Evolutionary conservation across 2,797 vertebrate species (phyloP), one percentile per base, ranked within the genome.

Genomic region (Lateolabrax maculatus): DNA sequence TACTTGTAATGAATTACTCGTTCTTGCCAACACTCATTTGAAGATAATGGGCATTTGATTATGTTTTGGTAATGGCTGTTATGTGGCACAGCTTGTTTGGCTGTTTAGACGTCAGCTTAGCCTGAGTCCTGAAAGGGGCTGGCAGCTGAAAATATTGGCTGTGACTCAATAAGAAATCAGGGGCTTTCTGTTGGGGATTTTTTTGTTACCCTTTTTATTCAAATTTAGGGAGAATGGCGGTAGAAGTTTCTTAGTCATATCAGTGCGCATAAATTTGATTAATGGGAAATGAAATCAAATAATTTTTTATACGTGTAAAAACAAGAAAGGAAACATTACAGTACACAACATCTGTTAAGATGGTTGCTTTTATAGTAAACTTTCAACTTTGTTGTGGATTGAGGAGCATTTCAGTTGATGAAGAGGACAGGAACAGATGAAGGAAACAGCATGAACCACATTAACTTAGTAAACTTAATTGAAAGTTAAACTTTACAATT

Each of bases 11-110:
- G 52, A 69, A 71, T 25, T 10, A 19, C 60, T 23, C 8, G 75
- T 80, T 81, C 49, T 68, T 66, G 76, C 80, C 77, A 73, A 13
- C 46, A n/a, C 37, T 71, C 65, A 75, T 80, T 80, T 80, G 43
- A 62, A 73, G 75, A 81, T 85, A 86, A 90, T 84, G 61, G 68
- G 27, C 64, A 76, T 84, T 84, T 91, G 81, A 87, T 89, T 79
- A 74, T 77, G 72, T 62, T 79, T 84, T 83, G 67, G 57, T 84
- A 70, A 71, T 56, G 60, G 41, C 44, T 64, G n/a, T 77, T 79
- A 71, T 73, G 87, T 79, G 83, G 69, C 81, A 66, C 55, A 39
- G 72, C 66, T 75, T 57, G 66, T 83, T 81, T 52, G 62, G 71
- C 80, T 66, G 62, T 83, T 25, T 58, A 67, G 63, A 62, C 36